Evolutionary conservation across 2,113 vertebrate species (phyloP), one percentile per base, ranked within the genome.

Genomic region (Sturnira hondurensis): DNA sequence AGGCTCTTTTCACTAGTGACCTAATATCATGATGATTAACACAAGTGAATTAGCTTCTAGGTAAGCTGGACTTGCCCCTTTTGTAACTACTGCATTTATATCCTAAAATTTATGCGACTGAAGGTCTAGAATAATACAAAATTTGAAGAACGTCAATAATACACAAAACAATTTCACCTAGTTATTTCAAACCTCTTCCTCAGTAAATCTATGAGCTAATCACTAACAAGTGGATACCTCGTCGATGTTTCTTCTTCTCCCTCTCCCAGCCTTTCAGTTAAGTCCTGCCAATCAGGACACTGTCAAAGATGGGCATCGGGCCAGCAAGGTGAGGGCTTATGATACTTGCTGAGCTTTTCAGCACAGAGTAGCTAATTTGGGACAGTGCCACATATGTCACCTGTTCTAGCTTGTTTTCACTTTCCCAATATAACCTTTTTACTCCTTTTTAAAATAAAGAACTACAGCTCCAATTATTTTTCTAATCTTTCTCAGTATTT

Each of bases 1-100:
- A 98, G 31, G 67, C 41, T 97, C 90, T 98, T 99, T 86, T 99
- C 98, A 96, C 95, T 97, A 80, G 97, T 36, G 78, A 98, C 97
- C 98, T 98, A 84, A 73, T n/a, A 94, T 33, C 31, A 93, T 94
- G 65, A 96, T 61, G 61, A 2, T 68, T 90, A 95, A 76, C 63
- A 97, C 6, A 41, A 97, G 93, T 97, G 12, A 31, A 41, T 58
- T 89, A 97, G 71, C 77, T 2, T 83, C 52, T 41, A 82, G 19
- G 22, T 89, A 58, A 84, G 16, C 24, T 41, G 41, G 10, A 17
- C 31, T 93, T 86, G 47, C 86, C 13, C 56, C 33, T 86, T 86
- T 45, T 73, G 19, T 85, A 95, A 95, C 68, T 82, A 94, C 74
- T 88, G 45, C 68, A 38, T 36, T 95, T 58, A 78, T 41, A 83